These are phyloP conservation scores for Hirudinaria manillensis DNA, from an alignment of 2,888 invertebrate genomes.

Conservation along the genomic window DNA sequence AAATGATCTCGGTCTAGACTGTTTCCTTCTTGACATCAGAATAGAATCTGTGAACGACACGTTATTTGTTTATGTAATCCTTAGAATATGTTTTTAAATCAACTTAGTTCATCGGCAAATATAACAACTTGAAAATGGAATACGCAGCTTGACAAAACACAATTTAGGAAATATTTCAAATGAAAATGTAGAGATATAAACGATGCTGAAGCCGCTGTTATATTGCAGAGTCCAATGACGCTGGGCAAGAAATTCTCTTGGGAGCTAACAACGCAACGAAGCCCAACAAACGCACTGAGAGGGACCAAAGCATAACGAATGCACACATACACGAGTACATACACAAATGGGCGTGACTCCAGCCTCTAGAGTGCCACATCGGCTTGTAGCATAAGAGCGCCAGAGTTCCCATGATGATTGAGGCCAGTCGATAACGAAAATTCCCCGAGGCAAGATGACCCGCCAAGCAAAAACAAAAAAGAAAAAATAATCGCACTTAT, in stretches of 20 bases:
- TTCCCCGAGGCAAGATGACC: neutral
- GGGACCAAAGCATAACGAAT: constrained; percentile 24
- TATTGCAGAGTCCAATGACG: constrained; percentile 18
- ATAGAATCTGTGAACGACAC: neutral
- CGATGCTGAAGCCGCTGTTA: constrained; percentile 8
- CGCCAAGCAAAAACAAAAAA: constrained; percentile 14
- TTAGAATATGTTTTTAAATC: too few species aligned
- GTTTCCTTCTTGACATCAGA: constrained; percentile 25
- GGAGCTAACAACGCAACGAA: constrained; percentile 16
- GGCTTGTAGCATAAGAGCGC: constrained; percentile 28
- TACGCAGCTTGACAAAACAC: neutral
- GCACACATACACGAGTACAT: constrained; percentile 19
- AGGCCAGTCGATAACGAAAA: constrained; percentile 23
- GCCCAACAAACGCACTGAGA: constrained; percentile 15
- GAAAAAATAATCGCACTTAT: neutral
- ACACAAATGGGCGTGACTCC: constrained; percentile 17
- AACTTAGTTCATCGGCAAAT: too few species aligned
- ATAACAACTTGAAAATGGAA: too few species aligned
- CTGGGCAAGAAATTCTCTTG: neutral
- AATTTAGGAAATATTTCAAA: constrained; percentile 7
- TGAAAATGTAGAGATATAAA: constrained; percentile 11
- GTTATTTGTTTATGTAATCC: too few species aligned
- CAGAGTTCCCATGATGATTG: constrained; percentile 13
- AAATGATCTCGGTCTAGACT: constrained; percentile 21
- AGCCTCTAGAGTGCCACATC: constrained; percentile 4